Evolutionary conservation across 2,797 vertebrate species (phyloP).

Genomic region (Basileuterus tristriatus): DNA sequence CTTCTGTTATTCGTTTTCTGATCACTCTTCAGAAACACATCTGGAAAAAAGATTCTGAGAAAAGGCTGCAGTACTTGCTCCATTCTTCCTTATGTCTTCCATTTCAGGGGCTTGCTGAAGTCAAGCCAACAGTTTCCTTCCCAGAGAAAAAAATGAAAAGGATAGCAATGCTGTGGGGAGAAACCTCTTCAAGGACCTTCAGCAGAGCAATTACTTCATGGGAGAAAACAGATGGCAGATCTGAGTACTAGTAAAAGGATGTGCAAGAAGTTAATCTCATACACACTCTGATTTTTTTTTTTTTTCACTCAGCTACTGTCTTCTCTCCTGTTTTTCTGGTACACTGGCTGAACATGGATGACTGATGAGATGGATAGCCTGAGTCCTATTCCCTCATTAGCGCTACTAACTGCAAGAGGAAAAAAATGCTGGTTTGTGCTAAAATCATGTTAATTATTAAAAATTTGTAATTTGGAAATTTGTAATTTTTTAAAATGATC

Average conservation of each 20-base stretch:
- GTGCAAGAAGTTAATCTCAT: neutral
- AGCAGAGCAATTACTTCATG: neutral
- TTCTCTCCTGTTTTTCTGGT: neutral
- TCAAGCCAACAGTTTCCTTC: neutral
- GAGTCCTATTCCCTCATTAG: neutral
- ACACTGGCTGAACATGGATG: neutral
- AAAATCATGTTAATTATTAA: neutral
- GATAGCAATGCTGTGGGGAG: neutral
- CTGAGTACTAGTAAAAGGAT: neutral
- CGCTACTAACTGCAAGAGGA: neutral
- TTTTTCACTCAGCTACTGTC: neutral
- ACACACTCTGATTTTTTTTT: neutral
- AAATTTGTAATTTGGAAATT: neutral
- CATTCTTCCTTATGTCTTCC: neutral
- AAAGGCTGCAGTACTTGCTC: neutral
- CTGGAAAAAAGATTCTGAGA: neutral
- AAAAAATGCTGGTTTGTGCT: neutral
- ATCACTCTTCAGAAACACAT: neutral
- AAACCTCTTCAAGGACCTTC: neutral
- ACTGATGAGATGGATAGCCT: neutral
- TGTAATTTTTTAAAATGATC: neutral
- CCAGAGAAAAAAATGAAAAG: neutral
- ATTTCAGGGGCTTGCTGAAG: neutral
- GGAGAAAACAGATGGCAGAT: neutral
- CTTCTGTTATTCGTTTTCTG: neutral